These are phyloP conservation scores for Leuciscus idus DNA, from an alignment of 2,113 vertebrate genomes.

Conservation along the genomic window DNA sequence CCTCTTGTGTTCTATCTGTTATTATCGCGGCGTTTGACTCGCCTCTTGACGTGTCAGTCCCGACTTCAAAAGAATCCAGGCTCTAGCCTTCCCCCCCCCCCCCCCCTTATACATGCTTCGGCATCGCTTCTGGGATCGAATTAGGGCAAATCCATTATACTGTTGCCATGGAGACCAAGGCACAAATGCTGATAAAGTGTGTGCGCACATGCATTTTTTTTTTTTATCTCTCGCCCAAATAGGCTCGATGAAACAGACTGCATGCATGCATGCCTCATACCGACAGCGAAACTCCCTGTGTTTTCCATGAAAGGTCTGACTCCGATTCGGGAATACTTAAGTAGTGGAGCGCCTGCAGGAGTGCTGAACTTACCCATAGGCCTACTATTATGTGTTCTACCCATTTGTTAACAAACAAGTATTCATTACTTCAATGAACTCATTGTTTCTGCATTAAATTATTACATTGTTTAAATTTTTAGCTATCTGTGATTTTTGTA, in stretches of 20 bases:
- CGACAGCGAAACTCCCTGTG: slow-evolving; percentile 22
- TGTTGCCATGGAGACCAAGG: slow-evolving; percentile 93
- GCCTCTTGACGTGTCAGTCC: slow-evolving; percentile 80
- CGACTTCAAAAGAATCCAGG: slow-evolving; percentile 82
- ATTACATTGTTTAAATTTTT: too few species aligned
- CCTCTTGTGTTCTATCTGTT: slow-evolving; percentile 65
- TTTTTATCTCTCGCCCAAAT: slow-evolving; percentile 39
- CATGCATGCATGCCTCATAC: slow-evolving; percentile 63
- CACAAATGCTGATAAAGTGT: slow-evolving; percentile 83
- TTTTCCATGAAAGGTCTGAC: slow-evolving; percentile 70
- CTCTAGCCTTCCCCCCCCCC: slow-evolving; percentile 54
- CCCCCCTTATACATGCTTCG: slow-evolving; percentile 72
- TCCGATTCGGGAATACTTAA: slow-evolving; percentile 69
- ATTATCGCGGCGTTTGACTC: slow-evolving; percentile 75
- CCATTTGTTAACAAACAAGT: too few species aligned
- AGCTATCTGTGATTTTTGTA: too few species aligned
- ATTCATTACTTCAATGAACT: too few species aligned
- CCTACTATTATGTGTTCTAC: not conserved
- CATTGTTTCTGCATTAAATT: too few species aligned
- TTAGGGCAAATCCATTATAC: slow-evolving; percentile 91
- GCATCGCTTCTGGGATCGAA: slow-evolving; percentile 86
- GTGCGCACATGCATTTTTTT: slow-evolving; percentile 74
- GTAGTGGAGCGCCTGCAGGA: slow-evolving; percentile 65
- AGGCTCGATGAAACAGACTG: slow-evolving; percentile 68
- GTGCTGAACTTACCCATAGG: slow-evolving; percentile 54